Base-by-base conservation (phyloP, 2,113 vertebrate genomes). In the Reinhardtius hippoglossoides region DNA sequence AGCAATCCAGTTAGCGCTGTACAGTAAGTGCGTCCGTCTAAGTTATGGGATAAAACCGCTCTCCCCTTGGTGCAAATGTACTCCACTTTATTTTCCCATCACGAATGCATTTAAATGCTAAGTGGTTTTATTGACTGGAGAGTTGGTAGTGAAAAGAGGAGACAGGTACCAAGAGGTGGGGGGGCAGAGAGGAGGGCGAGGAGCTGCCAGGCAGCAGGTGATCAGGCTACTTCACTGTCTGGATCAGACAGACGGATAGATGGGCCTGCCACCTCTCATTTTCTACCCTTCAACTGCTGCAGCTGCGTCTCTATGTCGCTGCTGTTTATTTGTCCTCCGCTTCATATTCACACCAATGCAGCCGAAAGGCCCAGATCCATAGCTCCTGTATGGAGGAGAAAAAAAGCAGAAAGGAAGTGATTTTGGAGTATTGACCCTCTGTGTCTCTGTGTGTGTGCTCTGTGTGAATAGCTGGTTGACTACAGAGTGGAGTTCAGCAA, bases 401-500 rank as follows among this genome's bases (percentile, higher is more conserved):
- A 27, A 31, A 46, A 67, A 59, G 72, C 50, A 18, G 50, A 79
- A 23, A 66, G 80, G 70, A 85, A 87, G 83, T 87, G 78, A 80
- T 88, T 88, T 82, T 84, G 67, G 54, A 68, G 59, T 85, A 83
- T 87, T 82, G 87, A 89, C 55, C 70, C 48, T 78, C 58, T 74
- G 62, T 84, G 68, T 85, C 40, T 88, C 67, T 86, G 76, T 16
- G 27, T 84, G 74, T 87, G 72, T 87, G 60, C 72, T 81, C 57
- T 89, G 65, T 89, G 79, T 89, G 71, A 79, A 55, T 82, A 99
- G 97, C 93, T 98, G 15, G 89, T 97, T 50, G 97, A 99, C 90
- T 95, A 97, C 93, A 94, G 95, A 92, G 91, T 95, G 82, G 97
- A 99, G 86, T 99, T 99, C 94, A 99, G 98, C 92, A 99, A 97